Evolutionary conservation across 1,140 invertebrate genomes (phyloP), one percentile per base, ranked within the genome.

Genomic region (Holotrichia oblita): DNA sequence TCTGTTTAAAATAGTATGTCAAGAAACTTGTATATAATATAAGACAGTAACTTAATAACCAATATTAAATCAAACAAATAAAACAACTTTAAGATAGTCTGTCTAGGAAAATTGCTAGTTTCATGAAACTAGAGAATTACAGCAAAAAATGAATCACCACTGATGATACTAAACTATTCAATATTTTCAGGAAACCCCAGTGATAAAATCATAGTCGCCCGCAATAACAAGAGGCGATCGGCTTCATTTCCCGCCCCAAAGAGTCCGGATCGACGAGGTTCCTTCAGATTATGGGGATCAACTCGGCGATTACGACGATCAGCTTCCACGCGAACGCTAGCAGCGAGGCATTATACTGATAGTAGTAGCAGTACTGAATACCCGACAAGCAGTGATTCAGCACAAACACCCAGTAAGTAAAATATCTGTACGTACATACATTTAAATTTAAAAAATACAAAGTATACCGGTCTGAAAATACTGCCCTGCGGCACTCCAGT

Each of bases 151-250:
- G 1, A 34, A 34, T 34, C 27, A 34, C 1, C 27, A 34, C 27
- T 4, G 4, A 34, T 34, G 4, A 34, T 34, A 34, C 27, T 34
- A 34, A 34, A n/a, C n/a, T 4, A 34, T 74, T 17, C 78, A 77
- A 76, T 61, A 79, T 69, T 80, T 80, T 0, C 86, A 95, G 94
- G 94, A 79, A 96, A 95, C 87, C 92, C 94, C 61, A 95, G 94
- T 86, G 94, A 96, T 86, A 96, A 95, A 87, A 91, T 95, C 40
- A 87, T 96, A 61, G 94, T 94, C 87, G 92, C 93, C 48, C 87
- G 91, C 79, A 89, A 89, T 24, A 89, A 89, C 80, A 92, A 92
- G 84, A 87, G 89, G 82, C 90, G 89, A 82, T 93, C 90, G 87
- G 92, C 88, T 77, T 95, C 92, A 0, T 92, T 92, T 85, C 91